Base-by-base conservation (phyloP, 92 coral and sea anemone genomes). In the Heliopora coerulea region DNA sequence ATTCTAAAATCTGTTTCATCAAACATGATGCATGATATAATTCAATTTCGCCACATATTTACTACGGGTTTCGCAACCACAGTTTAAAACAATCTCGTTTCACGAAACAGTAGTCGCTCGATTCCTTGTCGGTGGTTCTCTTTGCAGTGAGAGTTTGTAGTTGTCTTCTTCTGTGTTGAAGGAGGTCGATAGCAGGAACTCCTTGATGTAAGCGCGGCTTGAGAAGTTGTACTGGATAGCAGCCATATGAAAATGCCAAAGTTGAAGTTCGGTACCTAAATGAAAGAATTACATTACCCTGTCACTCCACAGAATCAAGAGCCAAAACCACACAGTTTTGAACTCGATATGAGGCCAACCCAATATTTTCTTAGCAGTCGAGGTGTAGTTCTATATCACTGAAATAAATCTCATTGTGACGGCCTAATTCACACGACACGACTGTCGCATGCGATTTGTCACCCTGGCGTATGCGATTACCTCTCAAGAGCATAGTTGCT, bases 141-240 rank as follows among this genome's bases (percentile, higher is more conserved):
- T 85, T 67, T 93, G 91, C 32, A 93, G 73, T 5, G 98, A 93
- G 54, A 89, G 91, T 39, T 90, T 93, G 84, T 93, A 93, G 75
- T 93, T 93, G 24, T 93, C 98, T 79, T 93, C 96, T 40, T 93
- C 98, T 0, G 98, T 83, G 82, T 93, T 93, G 60, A 93, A 90
- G 12, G 96, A 79, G 6, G 91, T 90, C 80, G 87, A 90, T 5
- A 93, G 89, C 15, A 93, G 88, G 57, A 89, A 93, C 42, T 93
- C 87, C 20, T 85, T 84, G 37, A 82, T 56, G 49, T 42, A 49
- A 7, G 85, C 85, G 40, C 80, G 83, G 68, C 88, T 93, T 31
- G 85, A 68, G 41, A 87, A 90, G 91, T 85, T 91, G 78, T 90
- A 93, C 79, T 93, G 91, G 44, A 90, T 86, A 13, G 96, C 88